phyloP scores from a whole-genome alignment of 1,140 invertebrate species.

The Conus ventricosus region DNA sequence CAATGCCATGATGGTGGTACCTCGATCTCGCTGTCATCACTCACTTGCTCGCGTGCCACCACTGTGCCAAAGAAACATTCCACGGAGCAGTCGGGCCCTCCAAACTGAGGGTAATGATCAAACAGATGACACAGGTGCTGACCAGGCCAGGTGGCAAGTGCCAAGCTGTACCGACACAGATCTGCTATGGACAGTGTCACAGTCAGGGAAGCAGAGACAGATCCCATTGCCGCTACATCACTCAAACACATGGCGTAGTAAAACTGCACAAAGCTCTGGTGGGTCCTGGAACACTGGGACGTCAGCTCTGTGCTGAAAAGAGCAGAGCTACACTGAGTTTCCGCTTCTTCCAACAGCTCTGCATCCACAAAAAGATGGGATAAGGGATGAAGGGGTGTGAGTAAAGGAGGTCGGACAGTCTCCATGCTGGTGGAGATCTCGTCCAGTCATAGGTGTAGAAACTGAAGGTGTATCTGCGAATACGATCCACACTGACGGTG shows the following conservation, averaged over 20 bases:
- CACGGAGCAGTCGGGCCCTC: constrained; percentile 31
- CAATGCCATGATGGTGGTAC: constrained; percentile 16
- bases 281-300: constrained; percentile 25
- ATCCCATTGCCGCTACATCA: constrained; percentile 46
- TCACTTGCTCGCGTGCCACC: not conserved
- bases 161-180: constrained; percentile 22
- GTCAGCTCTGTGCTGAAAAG: not conserved
- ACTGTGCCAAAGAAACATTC: constrained; percentile 39
- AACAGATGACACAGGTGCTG: constrained; percentile 42
- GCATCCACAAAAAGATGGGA: constrained; percentile 17
- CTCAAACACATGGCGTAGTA: constrained; percentile 49
- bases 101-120: constrained; percentile 10
- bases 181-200: constrained; percentile 38
- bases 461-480: constrained; percentile 36
- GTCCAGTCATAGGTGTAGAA: constrained; percentile 36
- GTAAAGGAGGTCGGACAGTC: not conserved
- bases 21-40: not conserved
- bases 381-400: not conserved
- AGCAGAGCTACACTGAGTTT: not conserved
- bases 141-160: constrained; percentile 42
- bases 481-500: constrained; percentile 35
- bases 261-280: constrained; percentile 29
- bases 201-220: constrained; percentile 16
- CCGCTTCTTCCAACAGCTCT: not conserved
- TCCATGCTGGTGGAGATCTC: constrained; percentile 1